Evolutionary conservation across 2,888 invertebrate species (phyloP).

Genomic region (Metacarcinus magister): DNA sequence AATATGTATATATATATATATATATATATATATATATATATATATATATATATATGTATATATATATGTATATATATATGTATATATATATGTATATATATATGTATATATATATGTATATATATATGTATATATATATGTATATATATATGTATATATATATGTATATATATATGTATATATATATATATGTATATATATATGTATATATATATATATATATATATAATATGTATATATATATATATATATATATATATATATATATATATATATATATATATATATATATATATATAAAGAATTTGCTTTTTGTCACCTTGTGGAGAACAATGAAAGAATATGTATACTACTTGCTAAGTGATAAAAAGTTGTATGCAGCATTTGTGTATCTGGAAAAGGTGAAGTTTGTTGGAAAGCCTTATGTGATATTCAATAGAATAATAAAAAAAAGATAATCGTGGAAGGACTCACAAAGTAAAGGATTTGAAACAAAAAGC

Average conservation of each 20-base stretch:
- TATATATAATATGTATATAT: neutral
- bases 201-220: slow-evolving; percentile 55
- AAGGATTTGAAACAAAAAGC: neutral
- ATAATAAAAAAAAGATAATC: too few relatives aligned
- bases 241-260: too few relatives aligned
- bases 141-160: neutral
- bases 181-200: slow-evolving; percentile 38
- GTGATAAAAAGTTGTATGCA: too few relatives aligned
- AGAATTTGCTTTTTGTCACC: neutral
- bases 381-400: too few relatives aligned
- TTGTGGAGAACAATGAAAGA: too few relatives aligned
- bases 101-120: slow-evolving; percentile 47
- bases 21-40: slow-evolving; percentile 47
- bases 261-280: slow-evolving; percentile 66
- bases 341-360: too few relatives aligned
- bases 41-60: neutral
- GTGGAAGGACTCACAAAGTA: neutral
- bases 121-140: slow-evolving; percentile 20
- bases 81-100: slow-evolving; percentile 44
- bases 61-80: slow-evolving; percentile 42
- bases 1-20: slow-evolving; percentile 10
- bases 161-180: slow-evolving; percentile 56
- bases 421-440: too few relatives aligned
- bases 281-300: slow-evolving; percentile 64
- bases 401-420: too few relatives aligned